Percentiles rank a stretch among this genome's conserved stretches.
Evolutionary conservation across 2,113 vertebrate genomes (phyloP).

Genomic region (Piaya cayana): DNA sequence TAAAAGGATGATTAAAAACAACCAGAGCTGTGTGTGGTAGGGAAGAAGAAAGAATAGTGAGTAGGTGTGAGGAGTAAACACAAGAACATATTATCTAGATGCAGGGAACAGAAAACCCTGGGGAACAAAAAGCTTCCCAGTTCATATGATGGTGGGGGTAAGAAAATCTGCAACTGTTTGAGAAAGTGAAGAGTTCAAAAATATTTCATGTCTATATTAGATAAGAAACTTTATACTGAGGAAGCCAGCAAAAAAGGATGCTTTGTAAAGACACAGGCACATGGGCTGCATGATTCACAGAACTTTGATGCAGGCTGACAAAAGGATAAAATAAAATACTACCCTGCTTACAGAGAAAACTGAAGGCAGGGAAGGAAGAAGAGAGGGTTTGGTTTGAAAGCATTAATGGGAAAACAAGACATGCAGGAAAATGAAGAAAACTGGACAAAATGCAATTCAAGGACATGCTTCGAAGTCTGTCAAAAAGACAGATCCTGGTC

Average conservation of each 20-base stretch:
- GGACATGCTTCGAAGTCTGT: background rate
- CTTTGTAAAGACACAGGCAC: background rate
- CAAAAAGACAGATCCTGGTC: background rate
- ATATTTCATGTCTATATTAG: background rate
- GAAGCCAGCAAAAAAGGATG: background rate
- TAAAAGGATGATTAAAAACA: constrained; percentile 12
- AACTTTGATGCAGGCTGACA: background rate
- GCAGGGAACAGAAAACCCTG: background rate
- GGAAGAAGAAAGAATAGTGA: background rate
- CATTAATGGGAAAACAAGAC: background rate
- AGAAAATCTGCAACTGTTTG: background rate
- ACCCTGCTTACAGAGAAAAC: background rate
- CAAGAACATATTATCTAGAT: background rate
- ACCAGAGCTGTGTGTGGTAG: background rate
- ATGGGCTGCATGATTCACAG: background rate
- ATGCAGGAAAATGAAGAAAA: background rate
- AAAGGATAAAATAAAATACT: background rate
- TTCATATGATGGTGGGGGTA: background rate
- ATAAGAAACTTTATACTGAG: background rate
- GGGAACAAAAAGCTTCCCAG: background rate
- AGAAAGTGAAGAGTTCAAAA: background rate
- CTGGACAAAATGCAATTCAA: background rate
- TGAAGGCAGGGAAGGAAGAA: background rate
- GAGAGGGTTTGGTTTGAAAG: background rate
- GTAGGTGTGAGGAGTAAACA: constrained; percentile 26